Conservation (phyloP, 2,113 vertebrate genomes). For the Sprattus sprattus region DNA sequence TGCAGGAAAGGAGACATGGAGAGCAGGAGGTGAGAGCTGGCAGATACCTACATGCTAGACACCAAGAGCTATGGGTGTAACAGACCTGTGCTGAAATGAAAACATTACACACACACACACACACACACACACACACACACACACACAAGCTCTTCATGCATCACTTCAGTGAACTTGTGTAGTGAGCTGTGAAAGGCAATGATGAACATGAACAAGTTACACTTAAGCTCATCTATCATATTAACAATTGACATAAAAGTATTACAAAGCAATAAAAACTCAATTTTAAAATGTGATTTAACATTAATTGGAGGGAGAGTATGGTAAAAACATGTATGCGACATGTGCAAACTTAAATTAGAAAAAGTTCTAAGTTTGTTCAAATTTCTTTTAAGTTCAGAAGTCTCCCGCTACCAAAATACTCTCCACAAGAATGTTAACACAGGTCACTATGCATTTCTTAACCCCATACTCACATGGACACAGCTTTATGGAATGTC, state of each 20-base stretch:
- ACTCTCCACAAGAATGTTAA: background rate
- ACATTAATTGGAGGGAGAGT: too few relatives aligned
- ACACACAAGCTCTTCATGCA: background rate
- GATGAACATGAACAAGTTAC: background rate
- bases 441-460: background rate
- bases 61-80: background rate
- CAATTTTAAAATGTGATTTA: too few relatives aligned
- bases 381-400: too few relatives aligned
- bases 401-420: too few relatives aligned
- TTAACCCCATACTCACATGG: background rate
- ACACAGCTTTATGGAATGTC: background rate
- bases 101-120: background rate
- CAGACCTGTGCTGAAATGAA: background rate
- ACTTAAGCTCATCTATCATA: background rate
- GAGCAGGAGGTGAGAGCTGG: background rate
- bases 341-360: too few relatives aligned
- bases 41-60: background rate
- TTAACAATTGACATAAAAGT: background rate
- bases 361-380: too few relatives aligned
- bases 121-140: background rate
- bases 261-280: background rate
- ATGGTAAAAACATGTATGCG: too few relatives aligned
- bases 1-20: constrained; percentile 47
- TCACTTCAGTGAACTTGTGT: background rate
- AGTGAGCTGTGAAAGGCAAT: background rate